These are phyloP conservation scores for Atherinosoma microstoma DNA, from an alignment of 2,797 vertebrate genomes.

Conservation along the genomic window DNA sequence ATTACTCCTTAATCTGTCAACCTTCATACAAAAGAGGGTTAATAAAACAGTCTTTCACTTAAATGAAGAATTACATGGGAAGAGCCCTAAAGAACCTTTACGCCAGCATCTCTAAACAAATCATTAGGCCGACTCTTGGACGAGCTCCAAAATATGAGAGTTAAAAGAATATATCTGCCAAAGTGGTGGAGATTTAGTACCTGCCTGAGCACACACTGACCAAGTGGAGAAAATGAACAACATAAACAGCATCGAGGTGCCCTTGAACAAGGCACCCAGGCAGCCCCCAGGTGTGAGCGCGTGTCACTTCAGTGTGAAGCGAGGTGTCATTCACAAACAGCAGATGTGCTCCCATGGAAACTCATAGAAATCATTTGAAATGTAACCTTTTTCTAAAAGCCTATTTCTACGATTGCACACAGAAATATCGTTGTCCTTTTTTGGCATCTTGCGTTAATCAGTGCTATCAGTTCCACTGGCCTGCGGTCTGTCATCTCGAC, in stretches of 20 bases:
- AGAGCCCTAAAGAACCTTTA: slow-evolving; percentile 43
- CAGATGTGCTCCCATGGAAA: slow-evolving; percentile 37
- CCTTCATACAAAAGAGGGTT: slow-evolving; percentile 13
- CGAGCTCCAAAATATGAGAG: slow-evolving; percentile 51
- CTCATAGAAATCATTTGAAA: background rate
- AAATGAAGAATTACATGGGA: slow-evolving; percentile 57
- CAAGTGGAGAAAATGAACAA: slow-evolving; percentile 54
- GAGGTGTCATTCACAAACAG: slow-evolving; percentile 44
- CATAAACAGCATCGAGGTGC: slow-evolving; percentile 53
- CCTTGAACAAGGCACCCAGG: slow-evolving; percentile 57
- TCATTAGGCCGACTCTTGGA: slow-evolving; percentile 57
- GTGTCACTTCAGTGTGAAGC: slow-evolving; percentile 62
- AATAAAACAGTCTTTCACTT: slow-evolving; percentile 43
- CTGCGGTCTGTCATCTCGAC: slow-evolving; percentile 64
- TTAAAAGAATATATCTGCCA: slow-evolving; percentile 69
- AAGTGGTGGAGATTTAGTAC: slow-evolving; percentile 47
- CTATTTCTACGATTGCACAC: background rate
- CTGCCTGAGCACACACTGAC: slow-evolving; percentile 51
- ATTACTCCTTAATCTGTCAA: slow-evolving; percentile 11
- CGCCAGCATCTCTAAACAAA: slow-evolving; percentile 63
- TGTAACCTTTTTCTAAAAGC: background rate
- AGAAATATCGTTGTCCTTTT: slow-evolving; percentile 1
- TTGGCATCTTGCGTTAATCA: slow-evolving; percentile 64
- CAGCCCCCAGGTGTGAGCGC: slow-evolving; percentile 63
- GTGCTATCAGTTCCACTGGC: slow-evolving; percentile 65